A percentile compares a stretch with the other conserved stretches of the same genome.
Evolutionary conservation across 2,888 invertebrate species (phyloP).

Genomic region (Atherix ibis): DNA sequence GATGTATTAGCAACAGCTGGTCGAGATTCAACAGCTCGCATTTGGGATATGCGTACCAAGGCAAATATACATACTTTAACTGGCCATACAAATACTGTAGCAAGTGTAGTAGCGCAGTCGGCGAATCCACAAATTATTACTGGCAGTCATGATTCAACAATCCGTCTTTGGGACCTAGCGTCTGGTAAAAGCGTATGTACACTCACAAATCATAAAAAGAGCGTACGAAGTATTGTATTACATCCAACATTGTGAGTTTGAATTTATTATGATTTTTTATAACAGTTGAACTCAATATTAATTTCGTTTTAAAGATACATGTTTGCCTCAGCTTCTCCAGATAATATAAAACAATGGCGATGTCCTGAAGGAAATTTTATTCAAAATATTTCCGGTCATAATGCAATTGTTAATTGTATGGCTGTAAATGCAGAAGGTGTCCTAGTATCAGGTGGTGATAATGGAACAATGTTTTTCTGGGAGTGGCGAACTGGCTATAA

Average conservation of each 20-base stretch:
- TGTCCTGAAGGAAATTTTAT: constrained; percentile 96
- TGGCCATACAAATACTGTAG: constrained; percentile 95
- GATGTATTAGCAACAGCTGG: constrained; percentile 91
- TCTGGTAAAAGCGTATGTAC: constrained; percentile 89
- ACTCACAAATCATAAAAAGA: constrained; percentile 97
- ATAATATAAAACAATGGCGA: constrained; percentile 98
- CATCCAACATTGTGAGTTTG: constrained; percentile 50
- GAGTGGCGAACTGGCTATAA: constrained; percentile 99
- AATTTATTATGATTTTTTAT: constrained; percentile 1
- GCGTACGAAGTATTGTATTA: constrained; percentile 60
- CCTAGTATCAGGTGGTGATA: constrained; percentile 94
- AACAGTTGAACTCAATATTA: neutral
- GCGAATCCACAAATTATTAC: constrained; percentile 90
- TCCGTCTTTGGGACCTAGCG: constrained; percentile 93
- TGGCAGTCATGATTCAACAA: constrained; percentile 91
- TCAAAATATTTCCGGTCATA: constrained; percentile 92
- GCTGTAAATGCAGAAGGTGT: constrained; percentile 92
- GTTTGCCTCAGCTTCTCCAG: constrained; percentile 96
- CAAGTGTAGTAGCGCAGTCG: constrained; percentile 83
- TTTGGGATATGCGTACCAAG: constrained; percentile 99
- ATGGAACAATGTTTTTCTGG: constrained; percentile 95
- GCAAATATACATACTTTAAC: constrained; percentile 92
- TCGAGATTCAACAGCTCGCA: constrained; percentile 86
- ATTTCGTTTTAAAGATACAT: constrained; percentile 40
- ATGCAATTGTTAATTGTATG: constrained; percentile 92